Base-by-base conservation (phyloP, 2,888 invertebrate genomes). In the Copidosoma aretas region DNA sequence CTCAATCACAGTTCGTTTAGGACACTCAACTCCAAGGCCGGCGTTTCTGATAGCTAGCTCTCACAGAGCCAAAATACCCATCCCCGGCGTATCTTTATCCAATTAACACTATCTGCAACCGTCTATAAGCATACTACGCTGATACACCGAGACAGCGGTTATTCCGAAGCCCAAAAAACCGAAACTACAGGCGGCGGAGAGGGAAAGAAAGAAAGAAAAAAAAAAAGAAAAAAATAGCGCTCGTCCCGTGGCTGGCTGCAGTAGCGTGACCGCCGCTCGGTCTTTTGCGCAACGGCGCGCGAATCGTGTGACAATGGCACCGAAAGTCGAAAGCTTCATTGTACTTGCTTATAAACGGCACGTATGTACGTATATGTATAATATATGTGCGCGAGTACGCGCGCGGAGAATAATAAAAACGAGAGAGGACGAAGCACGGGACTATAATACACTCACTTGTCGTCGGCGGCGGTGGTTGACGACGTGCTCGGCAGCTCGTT, bases 371-470 rank as follows among this genome's bases (percentile, higher is more conserved):
- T 25, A 64, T 60, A 60, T 51, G 21, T 64, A 64, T 60, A 60
- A 32, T 61, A n/a, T 19, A n/a, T 12, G 8, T n/a, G 46, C 12
- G 46, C n/a, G n/a, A n/a, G n/a, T n/a, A 46, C 46, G 4, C 46
- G 14, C 46, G 46, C 15, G 12, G 4, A 1, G 46, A n/a, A 46
- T 15, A 41, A 52, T n/a, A 22, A 60, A 39, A 41, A 0, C 24
- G 21, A 24, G 22, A 21, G 53, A 10, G 43, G 12, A 51, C 14
- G 1, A 15, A 32, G 22, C 22, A 43, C 8, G 32, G 32, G 32
- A 8, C 3, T 8, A 32, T n/a, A n/a, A 52, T n/a, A 52, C 19
- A 72, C 74, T 77, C 71, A 81, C 81, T 79, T 75, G 68, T 79
- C 75, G 41, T 19, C 17, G 39, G 73, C 32, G 4, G 32, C 32